phyloP scores from a whole-genome alignment of 1,140 invertebrate genomes.

The Drosophila auraria region DNA sequence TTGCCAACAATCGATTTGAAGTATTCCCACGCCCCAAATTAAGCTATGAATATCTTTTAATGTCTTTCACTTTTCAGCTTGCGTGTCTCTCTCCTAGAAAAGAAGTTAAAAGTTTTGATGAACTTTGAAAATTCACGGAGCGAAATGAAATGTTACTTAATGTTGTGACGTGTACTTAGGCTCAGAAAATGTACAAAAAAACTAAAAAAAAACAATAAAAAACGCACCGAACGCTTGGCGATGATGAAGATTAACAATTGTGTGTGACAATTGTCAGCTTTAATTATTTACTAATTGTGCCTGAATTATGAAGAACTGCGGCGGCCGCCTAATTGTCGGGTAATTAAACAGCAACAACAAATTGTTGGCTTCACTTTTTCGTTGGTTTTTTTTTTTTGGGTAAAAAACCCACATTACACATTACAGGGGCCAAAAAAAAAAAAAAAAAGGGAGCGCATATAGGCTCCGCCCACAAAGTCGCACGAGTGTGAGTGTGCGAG shows the following conservation, averaged over 20 bases:
- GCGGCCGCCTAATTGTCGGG: conserved; percentile 62
- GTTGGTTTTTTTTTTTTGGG: conserved; percentile 20
- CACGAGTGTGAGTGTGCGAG: conserved; percentile 19
- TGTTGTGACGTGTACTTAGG: conserved; percentile 67
- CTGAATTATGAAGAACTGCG: conserved; percentile 75
- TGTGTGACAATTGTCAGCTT: conserved; percentile 72
- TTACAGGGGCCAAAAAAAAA: conserved; percentile 37
- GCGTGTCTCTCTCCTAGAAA: conserved; percentile 4
- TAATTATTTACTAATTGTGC: conserved; percentile 81
- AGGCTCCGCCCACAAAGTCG: conserved; percentile 62
- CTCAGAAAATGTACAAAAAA: conserved; percentile 15
- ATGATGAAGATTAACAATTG: conserved; percentile 61
- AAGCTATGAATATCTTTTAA: conserved; percentile 4
- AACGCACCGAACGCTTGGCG: conserved; percentile 24
- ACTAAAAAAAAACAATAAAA: background rate
- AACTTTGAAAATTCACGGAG: conserved; percentile 15
- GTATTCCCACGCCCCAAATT: background rate
- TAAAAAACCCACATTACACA: conserved; percentile 4
- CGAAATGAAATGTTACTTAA: conserved; percentile 40
- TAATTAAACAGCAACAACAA: conserved; percentile 61
- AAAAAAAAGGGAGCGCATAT: conserved; percentile 1
- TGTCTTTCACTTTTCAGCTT: background rate
- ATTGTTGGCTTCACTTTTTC: conserved; percentile 34
- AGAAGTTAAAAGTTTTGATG: conserved; percentile 30
- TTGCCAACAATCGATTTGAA: conserved; percentile 4